These are phyloP conservation scores for Oophaga pumilio DNA, from an alignment of 2,113 vertebrate species.

Conservation along the genomic window DNA sequence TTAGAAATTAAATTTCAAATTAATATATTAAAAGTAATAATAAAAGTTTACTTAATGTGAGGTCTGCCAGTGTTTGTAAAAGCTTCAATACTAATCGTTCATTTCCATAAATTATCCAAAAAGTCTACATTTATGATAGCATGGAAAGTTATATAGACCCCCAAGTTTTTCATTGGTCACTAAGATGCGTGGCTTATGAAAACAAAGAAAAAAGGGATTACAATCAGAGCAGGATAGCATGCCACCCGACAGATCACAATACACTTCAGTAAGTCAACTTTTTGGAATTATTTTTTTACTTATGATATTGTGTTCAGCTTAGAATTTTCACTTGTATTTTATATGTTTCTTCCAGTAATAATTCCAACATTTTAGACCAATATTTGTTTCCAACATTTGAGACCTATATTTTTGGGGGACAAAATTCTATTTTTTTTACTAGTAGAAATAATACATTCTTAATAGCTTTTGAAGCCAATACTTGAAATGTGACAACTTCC, in stretches of 20 bases:
- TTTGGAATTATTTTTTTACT: background rate
- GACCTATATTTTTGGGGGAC: background rate
- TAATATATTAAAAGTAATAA: background rate
- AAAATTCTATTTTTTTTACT: background rate
- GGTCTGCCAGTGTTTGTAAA: background rate
- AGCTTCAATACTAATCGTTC: background rate
- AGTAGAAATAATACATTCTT: background rate
- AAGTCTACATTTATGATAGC: background rate
- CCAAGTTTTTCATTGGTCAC: background rate
- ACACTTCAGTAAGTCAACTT: background rate
- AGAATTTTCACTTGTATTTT: background rate
- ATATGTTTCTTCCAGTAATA: background rate
- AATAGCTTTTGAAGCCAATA: background rate
- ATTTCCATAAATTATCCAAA: background rate
- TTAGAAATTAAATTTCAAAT: background rate
- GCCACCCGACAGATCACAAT: background rate
- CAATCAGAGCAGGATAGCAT: background rate
- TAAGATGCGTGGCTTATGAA: background rate
- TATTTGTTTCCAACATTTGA: background rate
- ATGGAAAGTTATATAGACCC: background rate
- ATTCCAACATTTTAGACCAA: background rate
- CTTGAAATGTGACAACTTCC: background rate
- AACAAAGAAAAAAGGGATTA: background rate
- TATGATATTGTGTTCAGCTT: background rate
- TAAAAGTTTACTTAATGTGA: background rate